Evolutionary conservation across 2,113 vertebrate species (phyloP).

Genomic region (Onychostoma macrolepis): DNA sequence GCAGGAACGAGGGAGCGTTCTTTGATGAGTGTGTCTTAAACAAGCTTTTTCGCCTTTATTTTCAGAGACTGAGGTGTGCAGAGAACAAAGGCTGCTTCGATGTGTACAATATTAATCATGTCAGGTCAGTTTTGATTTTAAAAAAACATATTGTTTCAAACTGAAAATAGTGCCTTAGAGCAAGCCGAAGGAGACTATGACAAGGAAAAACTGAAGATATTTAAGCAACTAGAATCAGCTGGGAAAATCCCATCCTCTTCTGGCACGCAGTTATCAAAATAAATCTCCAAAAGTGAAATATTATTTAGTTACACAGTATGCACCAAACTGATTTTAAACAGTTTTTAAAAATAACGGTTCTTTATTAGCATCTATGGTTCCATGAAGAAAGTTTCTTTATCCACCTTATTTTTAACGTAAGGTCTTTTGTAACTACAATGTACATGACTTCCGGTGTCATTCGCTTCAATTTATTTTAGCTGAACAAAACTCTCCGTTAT

Average conservation of each 20-base stretch:
- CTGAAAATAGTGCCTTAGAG: not conserved
- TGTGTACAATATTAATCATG: not conserved
- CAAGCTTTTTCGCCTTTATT: not conserved
- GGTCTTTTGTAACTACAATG: too few species aligned
- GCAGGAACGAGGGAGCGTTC: not conserved
- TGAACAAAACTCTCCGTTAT: too few species aligned
- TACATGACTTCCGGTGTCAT: too few species aligned
- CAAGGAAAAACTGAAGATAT: not conserved
- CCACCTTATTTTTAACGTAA: too few species aligned
- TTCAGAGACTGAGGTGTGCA: not conserved
- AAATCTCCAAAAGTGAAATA: not conserved
- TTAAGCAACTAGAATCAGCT: not conserved
- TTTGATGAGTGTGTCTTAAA: not conserved
- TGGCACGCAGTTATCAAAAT: not conserved
- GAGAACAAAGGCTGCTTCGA: not conserved
- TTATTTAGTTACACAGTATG: not conserved
- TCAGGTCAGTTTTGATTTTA: not conserved
- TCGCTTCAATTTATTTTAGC: too few species aligned
- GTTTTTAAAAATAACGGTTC: not conserved
- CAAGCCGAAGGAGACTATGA: not conserved
- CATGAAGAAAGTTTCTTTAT: not conserved
- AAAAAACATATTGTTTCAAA: conserved; percentile 2
- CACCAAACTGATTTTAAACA: not conserved
- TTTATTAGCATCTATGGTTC: not conserved
- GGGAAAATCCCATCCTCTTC: not conserved